These are phyloP conservation scores for Rhopalosiphum padi DNA, from an alignment of 1,140 invertebrate genomes.

Conservation along the genomic window DNA sequence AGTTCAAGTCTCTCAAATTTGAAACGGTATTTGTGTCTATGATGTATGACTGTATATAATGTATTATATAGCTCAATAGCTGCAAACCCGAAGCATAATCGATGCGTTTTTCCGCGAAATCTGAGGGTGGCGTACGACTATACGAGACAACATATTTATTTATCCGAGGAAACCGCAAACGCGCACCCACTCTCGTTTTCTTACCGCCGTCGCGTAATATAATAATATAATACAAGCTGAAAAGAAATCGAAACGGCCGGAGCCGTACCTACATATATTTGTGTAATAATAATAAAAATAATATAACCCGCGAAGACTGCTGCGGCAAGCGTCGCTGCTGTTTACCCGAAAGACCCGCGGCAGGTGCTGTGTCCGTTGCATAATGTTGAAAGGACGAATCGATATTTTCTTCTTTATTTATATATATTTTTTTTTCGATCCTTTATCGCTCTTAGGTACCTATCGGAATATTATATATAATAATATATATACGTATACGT, in stretches of 20 bases:
- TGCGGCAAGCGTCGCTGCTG: neutral
- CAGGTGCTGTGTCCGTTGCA: slow-evolving; percentile 54
- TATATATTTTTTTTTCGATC: neutral
- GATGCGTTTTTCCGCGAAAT: neutral
- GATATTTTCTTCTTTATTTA: slow-evolving; percentile 13
- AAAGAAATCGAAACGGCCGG: slow-evolving; percentile 50
- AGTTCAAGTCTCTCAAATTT: neutral
- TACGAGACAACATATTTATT: neutral
- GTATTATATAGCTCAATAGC: neutral
- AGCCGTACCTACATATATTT: neutral
- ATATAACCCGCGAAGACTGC: slow-evolving; percentile 26
- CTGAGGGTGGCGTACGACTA: neutral
- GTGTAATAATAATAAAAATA: slow-evolving; percentile 36
- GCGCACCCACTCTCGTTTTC: slow-evolving; percentile 36
- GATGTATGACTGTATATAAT: neutral
- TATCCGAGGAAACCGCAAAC: neutral
- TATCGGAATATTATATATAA: neutral
- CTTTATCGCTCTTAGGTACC: neutral
- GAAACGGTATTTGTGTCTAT: neutral
- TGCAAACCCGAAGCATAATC: neutral
- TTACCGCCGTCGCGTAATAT: slow-evolving; percentile 7
- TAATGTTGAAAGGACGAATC: slow-evolving; percentile 55
- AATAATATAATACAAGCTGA: slow-evolving; percentile 16
- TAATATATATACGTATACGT: neutral
- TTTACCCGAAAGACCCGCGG: slow-evolving; percentile 46